A percentile compares a stretch with the other conserved stretches of the same genome.
Conservation (phyloP, 2,888 invertebrate genomes). For the Therioaphis trifolii region DNA sequence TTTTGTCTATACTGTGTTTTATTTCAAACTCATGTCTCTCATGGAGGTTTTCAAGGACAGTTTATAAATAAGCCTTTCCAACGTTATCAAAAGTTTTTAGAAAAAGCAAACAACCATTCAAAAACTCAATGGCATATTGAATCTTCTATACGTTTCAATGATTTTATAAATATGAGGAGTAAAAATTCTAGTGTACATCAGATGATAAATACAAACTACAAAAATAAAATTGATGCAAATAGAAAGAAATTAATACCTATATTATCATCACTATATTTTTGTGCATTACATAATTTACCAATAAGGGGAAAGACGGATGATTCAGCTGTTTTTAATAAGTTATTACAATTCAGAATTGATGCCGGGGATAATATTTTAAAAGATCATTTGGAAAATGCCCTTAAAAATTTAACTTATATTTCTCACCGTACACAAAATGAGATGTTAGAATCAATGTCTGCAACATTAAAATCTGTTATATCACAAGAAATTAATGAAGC, state of each 20-base stretch:
- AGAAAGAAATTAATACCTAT: neutral
- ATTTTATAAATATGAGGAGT: neutral
- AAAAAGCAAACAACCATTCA: slow-evolving; percentile 21
- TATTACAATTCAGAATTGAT: too few species aligned
- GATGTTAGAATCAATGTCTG: too few species aligned
- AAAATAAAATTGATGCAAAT: slow-evolving; percentile 14
- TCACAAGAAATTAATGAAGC: too few species aligned
- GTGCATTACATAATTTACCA: too few species aligned
- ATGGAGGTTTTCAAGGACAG: neutral
- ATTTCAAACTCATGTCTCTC: neutral
- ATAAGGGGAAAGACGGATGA: too few species aligned
- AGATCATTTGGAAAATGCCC: too few species aligned
- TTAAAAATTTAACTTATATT: too few species aligned
- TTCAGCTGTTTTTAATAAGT: too few species aligned
- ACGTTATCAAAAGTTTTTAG: slow-evolving; percentile 14
- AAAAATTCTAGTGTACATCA: slow-evolving; percentile 12
- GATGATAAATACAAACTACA: slow-evolving; percentile 13
- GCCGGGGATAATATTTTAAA: too few species aligned
- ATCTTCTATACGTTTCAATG: neutral
- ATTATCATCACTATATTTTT: too few species aligned
- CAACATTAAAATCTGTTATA: too few species aligned
- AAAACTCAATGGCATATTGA: slow-evolving; percentile 8
- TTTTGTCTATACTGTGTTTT: neutral
- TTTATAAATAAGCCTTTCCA: neutral
- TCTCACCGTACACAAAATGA: too few species aligned